Conservation (phyloP, 2,888 invertebrate genomes). For the Hyalella azteca region DNA sequence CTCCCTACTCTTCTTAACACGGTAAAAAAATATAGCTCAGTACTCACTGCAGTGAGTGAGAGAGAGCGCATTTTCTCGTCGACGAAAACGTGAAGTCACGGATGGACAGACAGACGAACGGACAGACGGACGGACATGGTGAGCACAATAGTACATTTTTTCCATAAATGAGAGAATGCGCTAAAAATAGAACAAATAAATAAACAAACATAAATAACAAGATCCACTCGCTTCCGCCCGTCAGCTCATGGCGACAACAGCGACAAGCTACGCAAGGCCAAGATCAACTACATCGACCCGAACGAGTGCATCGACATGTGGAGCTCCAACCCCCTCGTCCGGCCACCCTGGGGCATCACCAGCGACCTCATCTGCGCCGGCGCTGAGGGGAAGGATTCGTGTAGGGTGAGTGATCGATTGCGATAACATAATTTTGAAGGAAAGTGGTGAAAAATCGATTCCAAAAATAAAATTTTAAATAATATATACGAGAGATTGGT, state of each 20-base stretch:
- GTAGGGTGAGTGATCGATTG: slow-evolving; percentile 45
- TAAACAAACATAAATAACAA: neutral
- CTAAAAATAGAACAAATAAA: neutral
- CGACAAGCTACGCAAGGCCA: neutral
- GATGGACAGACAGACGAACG: no score
- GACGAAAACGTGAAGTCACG: no score
- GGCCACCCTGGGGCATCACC: slow-evolving; percentile 42
- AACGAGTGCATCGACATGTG: neutral
- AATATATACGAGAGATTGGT: no score
- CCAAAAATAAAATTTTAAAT: no score
- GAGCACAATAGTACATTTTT: no score
- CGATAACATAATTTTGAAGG: no score
- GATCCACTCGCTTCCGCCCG: neutral
- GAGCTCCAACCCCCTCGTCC: neutral
- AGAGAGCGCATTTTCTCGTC: no score
- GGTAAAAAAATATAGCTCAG: no score
- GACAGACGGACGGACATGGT: no score
- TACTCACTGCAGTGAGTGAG: no score
- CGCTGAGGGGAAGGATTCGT: slow-evolving; percentile 41
- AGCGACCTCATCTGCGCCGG: slow-evolving; percentile 50
- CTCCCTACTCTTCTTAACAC: no score
- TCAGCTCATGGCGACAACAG: neutral
- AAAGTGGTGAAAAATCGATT: no score
- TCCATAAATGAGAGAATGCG: neutral
- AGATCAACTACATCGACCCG: slow-evolving; percentile 11